Base-by-base conservation (phyloP, 2,113 vertebrate species). In the Neogale vison region DNA sequence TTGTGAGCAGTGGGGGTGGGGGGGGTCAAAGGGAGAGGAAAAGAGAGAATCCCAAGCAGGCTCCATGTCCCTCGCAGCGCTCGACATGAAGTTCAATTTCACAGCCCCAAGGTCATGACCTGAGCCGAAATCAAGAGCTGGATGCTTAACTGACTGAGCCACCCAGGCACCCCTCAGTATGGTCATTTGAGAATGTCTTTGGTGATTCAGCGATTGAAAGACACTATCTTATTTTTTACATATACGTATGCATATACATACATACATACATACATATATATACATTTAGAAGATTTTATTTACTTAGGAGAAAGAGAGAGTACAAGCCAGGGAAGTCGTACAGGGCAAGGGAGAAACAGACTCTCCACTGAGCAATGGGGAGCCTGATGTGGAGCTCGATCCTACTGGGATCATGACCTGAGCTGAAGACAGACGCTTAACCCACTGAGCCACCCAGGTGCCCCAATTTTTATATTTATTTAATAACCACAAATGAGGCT, bases 191-290 rank as follows among this genome's bases (percentile, higher is more conserved):
- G 59, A 24, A 61, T 47, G 7, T 29, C 24, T 95, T 85, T 74
- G 18, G 3, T n/a, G 34, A 34, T 52, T 76, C 7, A 72, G 15
- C 71, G 36, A 86, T 4, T 86, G 18, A 52, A 95, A 80, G 24
- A 71, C 65, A 29, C 7, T n/a, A 84, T 34, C 18, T 92, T 91
- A 6, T 84, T 92, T 18, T 52, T 17, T 52, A 52, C 1, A 52
- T 52, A 52, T 1, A 52, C 17, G 17, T 52, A 52, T 52, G 15
- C 1, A 15, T 52, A 52, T 4, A 4, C 14, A 50, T 14, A 52
- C 5, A 52, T 5, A 17, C 1, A 52, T 4, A 5, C 1, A 52
- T 1, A 52, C 1, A 55, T 6, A 55, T 6, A 55, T 1, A 55
- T 6, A 18, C 17, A 55, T 55, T 55, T 18, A 20, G 6, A 67